A percentile compares a stretch with the other conserved stretches of the same genome.
phyloP scores from a whole-genome alignment of 2,797 vertebrate genomes.

The Sebastolobus alascanus region DNA sequence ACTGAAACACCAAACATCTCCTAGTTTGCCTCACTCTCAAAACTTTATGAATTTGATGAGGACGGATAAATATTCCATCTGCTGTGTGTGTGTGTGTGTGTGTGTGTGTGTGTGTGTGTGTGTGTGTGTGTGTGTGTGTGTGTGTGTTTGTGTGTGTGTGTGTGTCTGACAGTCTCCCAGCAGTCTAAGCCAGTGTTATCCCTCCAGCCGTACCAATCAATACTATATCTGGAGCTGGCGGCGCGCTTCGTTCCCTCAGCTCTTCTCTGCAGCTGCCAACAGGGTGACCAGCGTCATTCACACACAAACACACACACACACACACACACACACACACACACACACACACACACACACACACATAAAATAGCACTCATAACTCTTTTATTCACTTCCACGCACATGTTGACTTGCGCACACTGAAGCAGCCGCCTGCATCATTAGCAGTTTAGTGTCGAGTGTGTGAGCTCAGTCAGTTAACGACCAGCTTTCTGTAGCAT shows the following conservation, averaged over 20 bases:
- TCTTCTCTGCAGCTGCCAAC: conserved; percentile 76
- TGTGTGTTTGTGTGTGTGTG: conserved; percentile 9
- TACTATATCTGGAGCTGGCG: conserved; percentile 81
- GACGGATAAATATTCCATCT: conserved; percentile 84
- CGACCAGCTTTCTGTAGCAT: conserved; percentile 43
- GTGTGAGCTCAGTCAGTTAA: conserved; percentile 57
- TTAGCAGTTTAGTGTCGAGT: conserved; percentile 61
- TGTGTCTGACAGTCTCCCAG: conserved; percentile 73
- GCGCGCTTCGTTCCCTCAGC: conserved; percentile 64
- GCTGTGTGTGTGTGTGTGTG: conserved; percentile 63
- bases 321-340: conserved; percentile 39
- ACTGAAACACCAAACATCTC: conserved; percentile 76
- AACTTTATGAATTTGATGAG: conserved; percentile 82
- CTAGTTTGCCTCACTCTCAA: conserved; percentile 72
- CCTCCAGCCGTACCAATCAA: conserved; percentile 81
- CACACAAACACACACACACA: conserved; percentile 51
- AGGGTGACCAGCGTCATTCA: conserved; percentile 78
- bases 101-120: conserved; percentile 11
- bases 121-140: conserved; percentile 15
- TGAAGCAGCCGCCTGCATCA: conserved; percentile 63
- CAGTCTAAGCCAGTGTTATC: conserved; percentile 82
- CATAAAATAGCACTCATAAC: conserved; percentile 58
- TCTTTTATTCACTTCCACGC: conserved; percentile 58
- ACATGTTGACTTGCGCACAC: conserved; percentile 46
- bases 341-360: conserved; percentile 43